A percentile compares a stretch with the other conserved stretches of the same genome.
Evolutionary conservation across 1,140 invertebrate genomes (phyloP).

Genomic region (Zaprionus ornatus): DNA sequence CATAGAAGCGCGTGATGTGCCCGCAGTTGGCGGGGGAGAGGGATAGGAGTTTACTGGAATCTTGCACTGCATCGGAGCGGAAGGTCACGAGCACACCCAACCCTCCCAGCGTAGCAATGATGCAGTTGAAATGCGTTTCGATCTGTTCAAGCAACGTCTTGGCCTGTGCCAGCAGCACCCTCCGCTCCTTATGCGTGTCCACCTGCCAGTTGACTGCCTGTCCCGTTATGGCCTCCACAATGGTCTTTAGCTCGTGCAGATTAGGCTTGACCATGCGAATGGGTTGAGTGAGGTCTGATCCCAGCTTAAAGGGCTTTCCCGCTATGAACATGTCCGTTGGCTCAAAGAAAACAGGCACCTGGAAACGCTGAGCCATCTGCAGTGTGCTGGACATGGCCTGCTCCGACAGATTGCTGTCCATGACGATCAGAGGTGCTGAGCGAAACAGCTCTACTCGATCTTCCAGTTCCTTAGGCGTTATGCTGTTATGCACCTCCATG

Average conservation of each 20-base stretch:
- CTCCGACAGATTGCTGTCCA: conserved; percentile 92
- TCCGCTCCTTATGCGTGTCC: conserved; percentile 19
- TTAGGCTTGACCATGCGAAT: conserved; percentile 90
- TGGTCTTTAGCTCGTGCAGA: conserved; percentile 87
- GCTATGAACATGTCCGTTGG: conserved; percentile 88
- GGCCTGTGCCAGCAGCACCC: conserved; percentile 39
- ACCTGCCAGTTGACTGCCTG: conserved; percentile 19
- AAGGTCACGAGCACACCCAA: conserved; percentile 85
- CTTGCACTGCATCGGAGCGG: conserved; percentile 58
- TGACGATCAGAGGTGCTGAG: conserved; percentile 88
- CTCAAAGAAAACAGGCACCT: conserved; percentile 89
- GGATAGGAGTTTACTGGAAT: conserved; percentile 39
- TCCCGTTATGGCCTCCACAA: conserved; percentile 79
- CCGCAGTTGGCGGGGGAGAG: neutral
- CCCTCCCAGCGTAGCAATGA: conserved; percentile 86
- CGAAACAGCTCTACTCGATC: conserved; percentile 85
- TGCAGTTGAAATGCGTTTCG: conserved; percentile 84
- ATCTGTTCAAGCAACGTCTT: conserved; percentile 60
- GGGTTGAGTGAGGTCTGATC: conserved; percentile 66
- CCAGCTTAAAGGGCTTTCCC: conserved; percentile 85
- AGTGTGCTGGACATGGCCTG: conserved; percentile 88
- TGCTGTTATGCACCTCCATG: conserved; percentile 91
- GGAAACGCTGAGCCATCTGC: conserved; percentile 85
- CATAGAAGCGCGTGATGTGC: conserved; percentile 83
- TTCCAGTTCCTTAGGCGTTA: conserved; percentile 87